Evolutionary conservation across 2,113 vertebrate species (phyloP).

Genomic region (Crotalus horridus): DNA sequence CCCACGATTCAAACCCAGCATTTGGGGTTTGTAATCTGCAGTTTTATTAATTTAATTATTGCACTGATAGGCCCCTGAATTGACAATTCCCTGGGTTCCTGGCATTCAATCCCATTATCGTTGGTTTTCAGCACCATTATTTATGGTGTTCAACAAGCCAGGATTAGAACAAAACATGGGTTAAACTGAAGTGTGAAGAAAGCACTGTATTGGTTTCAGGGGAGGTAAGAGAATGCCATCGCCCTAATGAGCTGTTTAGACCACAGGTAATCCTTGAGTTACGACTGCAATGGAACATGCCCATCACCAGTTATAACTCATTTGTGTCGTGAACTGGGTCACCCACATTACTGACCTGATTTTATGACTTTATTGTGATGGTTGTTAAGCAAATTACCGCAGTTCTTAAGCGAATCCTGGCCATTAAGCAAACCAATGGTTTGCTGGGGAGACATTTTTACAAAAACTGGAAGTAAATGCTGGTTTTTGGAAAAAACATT

Average conservation of each 20-base stretch:
- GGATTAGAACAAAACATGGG: not conserved
- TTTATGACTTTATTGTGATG: too few species aligned
- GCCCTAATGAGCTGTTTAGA: not conserved
- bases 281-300: too few species aligned
- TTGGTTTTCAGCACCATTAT: not conserved
- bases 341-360: too few species aligned
- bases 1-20: not conserved
- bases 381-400: too few species aligned
- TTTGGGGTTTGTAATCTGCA: not conserved
- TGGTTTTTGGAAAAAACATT: too few species aligned
- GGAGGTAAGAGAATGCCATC: not conserved
- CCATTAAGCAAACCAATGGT: too few species aligned
- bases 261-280: too few species aligned
- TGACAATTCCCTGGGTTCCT: not conserved
- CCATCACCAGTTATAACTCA: too few species aligned
- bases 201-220: not conserved
- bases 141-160: not conserved
- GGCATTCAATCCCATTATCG: not conserved
- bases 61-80: not conserved
- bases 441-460: too few species aligned
- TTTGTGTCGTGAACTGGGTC: too few species aligned
- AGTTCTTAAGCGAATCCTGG: too few species aligned
- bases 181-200: not conserved
- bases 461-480: too few species aligned
- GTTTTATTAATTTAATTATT: not conserved